A percentile compares a stretch with the other conserved stretches of the same genome.
Conservation (phyloP, 2,888 invertebrate genomes). For the Melieria picta region DNA sequence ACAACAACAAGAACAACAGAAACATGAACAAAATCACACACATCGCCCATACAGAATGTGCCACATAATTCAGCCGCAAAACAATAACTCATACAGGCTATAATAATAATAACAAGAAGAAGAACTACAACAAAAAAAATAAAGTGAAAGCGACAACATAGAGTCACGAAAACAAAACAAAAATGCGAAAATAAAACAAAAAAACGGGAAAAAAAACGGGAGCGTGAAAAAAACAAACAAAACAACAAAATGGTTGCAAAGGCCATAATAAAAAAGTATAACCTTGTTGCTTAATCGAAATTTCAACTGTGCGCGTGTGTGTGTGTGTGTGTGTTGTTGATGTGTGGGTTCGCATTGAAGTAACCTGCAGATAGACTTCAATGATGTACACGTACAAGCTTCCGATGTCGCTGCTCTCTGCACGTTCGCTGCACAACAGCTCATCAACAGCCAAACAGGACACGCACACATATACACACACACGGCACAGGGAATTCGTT, state of each 20-base stretch:
- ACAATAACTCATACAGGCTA: slow-evolving; percentile 14
- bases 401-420: neutral
- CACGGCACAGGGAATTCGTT: neutral
- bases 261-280: neutral
- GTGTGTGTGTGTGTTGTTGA: neutral
- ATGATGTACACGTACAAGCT: neutral
- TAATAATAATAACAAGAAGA: neutral
- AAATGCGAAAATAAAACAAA: slow-evolving; percentile 7
- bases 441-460: neutral
- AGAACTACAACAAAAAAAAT: slow-evolving; percentile 7
- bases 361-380: neutral
- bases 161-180: neutral
- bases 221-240: slow-evolving; percentile 8
- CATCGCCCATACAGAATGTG: neutral
- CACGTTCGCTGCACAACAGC: neutral
- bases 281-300: slow-evolving; percentile 18
- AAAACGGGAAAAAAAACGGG: neutral
- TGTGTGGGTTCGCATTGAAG: neutral
- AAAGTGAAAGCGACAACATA: neutral
- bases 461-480: neutral
- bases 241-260: neutral
- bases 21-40: too few relatives aligned
- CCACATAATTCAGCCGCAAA: slow-evolving; percentile 1
- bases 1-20: neutral
- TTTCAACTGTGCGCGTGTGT: neutral